phyloP scores from a whole-genome alignment of 1,140 invertebrate species.

The Lerema accius region DNA sequence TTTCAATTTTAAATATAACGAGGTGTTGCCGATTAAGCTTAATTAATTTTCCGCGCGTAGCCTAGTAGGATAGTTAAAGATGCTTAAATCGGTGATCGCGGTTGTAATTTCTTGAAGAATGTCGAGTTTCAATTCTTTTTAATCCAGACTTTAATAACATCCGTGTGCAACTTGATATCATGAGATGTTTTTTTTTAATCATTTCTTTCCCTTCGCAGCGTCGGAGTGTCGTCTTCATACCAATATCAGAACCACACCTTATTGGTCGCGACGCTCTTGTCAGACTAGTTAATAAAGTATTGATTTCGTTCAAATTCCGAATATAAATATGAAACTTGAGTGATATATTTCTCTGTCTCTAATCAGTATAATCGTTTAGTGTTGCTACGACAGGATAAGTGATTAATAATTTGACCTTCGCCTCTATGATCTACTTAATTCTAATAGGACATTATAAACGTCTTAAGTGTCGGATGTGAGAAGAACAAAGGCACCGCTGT shows the following conservation, averaged over 20 bases:
- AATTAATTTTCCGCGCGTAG: conserved; percentile 18
- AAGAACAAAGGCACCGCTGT: conserved; percentile 35
- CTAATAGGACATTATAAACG: conserved; percentile 34
- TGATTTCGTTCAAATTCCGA: conserved; percentile 39
- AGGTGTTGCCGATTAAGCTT: conserved; percentile 11
- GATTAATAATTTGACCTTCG: conserved; percentile 49
- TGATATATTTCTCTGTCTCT: conserved; percentile 45
- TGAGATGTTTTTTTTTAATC: conserved; percentile 26
- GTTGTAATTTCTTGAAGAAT: conserved; percentile 11
- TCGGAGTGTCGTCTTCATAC: conserved; percentile 37
- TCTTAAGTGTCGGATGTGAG: conserved; percentile 38
- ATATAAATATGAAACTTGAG: conserved; percentile 53
- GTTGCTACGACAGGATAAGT: conserved; percentile 38
- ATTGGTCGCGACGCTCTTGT: conserved; percentile 45
- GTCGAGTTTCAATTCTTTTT: conserved; percentile 4
- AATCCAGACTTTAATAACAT: neutral
- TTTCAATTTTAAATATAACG: conserved; percentile 5
- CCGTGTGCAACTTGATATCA: neutral
- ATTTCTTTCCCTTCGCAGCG: conserved; percentile 34
- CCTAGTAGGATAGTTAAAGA: conserved; percentile 4
- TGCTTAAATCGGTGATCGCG: conserved; percentile 5
- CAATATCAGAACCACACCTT: conserved; percentile 38
- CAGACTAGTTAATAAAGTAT: conserved; percentile 45
- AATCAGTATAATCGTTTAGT: conserved; percentile 44
- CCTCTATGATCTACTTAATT: conserved; percentile 15